These are phyloP conservation scores for Palythoa caribaeorum DNA, from an alignment of 92 coral and sea anemone species.

Conservation along the genomic window DNA sequence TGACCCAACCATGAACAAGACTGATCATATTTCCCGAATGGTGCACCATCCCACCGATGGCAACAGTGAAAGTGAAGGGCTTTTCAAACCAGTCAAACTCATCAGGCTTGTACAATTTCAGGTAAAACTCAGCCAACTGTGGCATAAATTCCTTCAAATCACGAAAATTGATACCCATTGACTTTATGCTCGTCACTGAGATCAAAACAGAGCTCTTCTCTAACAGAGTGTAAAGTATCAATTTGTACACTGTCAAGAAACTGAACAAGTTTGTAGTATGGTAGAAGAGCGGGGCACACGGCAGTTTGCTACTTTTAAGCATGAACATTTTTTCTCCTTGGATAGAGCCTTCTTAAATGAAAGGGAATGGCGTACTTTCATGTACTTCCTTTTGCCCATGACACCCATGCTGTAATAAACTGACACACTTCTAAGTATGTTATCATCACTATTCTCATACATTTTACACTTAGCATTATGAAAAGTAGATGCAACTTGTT, in stretches of 20 bases:
- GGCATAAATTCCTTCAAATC: slow-evolving; percentile 71
- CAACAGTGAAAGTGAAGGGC: slow-evolving; percentile 57
- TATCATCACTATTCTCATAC: slow-evolving; percentile 61
- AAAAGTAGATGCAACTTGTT: slow-evolving; percentile 39
- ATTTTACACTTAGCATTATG: slow-evolving; percentile 35
- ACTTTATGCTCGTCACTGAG: slow-evolving; percentile 46
- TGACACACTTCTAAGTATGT: slow-evolving; percentile 64
- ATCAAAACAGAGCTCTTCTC: slow-evolving; percentile 56
- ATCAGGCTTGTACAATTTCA: slow-evolving; percentile 58
- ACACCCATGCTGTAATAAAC: slow-evolving; percentile 64
- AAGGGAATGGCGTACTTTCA: slow-evolving; percentile 51
- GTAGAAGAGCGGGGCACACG: slow-evolving; percentile 55
- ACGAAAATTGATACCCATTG: slow-evolving; percentile 62
- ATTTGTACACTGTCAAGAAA: slow-evolving; percentile 59
- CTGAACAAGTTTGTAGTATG: slow-evolving; percentile 64
- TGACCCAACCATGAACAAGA: slow-evolving; percentile 72
- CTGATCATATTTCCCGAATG: slow-evolving; percentile 65
- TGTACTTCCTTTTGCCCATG: slow-evolving; percentile 65
- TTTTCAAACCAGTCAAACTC: slow-evolving; percentile 76
- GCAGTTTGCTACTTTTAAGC: slow-evolving; percentile 49
- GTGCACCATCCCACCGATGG: slow-evolving; percentile 69
- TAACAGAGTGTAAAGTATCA: slow-evolving; percentile 60
- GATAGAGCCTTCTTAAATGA: slow-evolving; percentile 26
- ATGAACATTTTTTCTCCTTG: slow-evolving; percentile 10
- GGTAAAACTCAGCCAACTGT: slow-evolving; percentile 68